A percentile compares a stretch with the other conserved stretches of the same genome.
Evolutionary conservation across 1,140 invertebrate genomes (phyloP).

Genomic region (Mycetomoellerius zeteki): DNA sequence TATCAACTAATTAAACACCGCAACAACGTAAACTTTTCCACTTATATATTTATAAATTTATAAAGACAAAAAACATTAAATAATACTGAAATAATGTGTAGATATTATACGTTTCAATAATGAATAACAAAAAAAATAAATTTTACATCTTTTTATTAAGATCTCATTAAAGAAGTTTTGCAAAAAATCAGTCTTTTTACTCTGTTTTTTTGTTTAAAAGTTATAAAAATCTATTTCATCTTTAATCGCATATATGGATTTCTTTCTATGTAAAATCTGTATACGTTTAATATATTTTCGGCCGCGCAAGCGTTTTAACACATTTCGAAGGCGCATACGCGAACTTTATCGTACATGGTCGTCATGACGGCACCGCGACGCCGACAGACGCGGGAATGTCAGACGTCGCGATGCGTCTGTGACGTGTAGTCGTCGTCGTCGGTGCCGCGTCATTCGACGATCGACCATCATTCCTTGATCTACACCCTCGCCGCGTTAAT

Average conservation of each 20-base stretch:
- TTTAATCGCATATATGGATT: background rate
- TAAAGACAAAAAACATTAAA: too few species aligned
- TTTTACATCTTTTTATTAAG: too few species aligned
- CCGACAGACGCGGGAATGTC: conserved; percentile 72
- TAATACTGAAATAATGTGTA: too few species aligned
- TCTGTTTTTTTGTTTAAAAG: too few species aligned
- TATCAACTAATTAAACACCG: too few species aligned
- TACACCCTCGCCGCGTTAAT: background rate
- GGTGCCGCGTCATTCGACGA: conserved; percentile 65
- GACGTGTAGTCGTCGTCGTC: conserved; percentile 67
- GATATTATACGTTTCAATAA: too few species aligned
- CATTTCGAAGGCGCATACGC: conserved; percentile 49
- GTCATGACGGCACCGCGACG: conserved; percentile 59
- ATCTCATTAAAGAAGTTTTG: too few species aligned
- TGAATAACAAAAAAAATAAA: too few species aligned
- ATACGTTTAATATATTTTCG: background rate
- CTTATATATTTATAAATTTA: too few species aligned
- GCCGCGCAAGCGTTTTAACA: conserved; percentile 46
- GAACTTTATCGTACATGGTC: conserved; percentile 65
- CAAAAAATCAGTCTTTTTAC: too few species aligned
- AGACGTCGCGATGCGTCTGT: conserved; percentile 76
- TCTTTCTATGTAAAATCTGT: background rate
- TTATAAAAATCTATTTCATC: too few species aligned
- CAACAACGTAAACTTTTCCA: too few species aligned
- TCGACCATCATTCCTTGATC: conserved; percentile 37